Evolutionary conservation across 2,888 invertebrate species (phyloP).

Genomic region (Brenthis daphne): DNA sequence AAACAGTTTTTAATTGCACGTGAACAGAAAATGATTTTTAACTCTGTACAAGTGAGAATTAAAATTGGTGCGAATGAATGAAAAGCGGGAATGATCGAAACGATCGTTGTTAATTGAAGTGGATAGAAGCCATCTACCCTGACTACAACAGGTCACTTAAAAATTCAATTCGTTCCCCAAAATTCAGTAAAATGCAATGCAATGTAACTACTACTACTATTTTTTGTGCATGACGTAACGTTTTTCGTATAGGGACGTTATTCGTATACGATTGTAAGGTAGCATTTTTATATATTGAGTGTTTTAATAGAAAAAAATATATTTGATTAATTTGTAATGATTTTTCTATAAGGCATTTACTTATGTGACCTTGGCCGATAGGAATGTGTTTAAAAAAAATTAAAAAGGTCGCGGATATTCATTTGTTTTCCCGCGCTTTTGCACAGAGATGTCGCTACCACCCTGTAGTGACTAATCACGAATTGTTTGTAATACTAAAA

Average conservation of each 20-base stretch:
- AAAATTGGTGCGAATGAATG: slow-evolving; percentile 12
- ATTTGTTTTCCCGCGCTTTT: no score
- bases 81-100: slow-evolving; percentile 3
- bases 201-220: neutral
- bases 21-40: neutral
- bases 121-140: slow-evolving; percentile 7
- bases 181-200: slow-evolving; percentile 12
- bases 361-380: no score
- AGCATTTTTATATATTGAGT: no score
- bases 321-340: no score
- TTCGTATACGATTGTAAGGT: no score
- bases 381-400: no score
- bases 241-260: neutral
- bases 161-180: slow-evolving; percentile 14
- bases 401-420: no score
- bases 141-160: slow-evolving; percentile 12
- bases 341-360: no score
- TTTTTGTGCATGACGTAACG: neutral
- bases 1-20: slow-evolving; percentile 6
- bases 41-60: slow-evolving; percentile 8
- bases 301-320: no score
- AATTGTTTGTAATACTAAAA: no score
- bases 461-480: no score
- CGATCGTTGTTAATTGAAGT: slow-evolving; percentile 25
- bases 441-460: no score